phyloP scores from a whole-genome alignment of 2,113 vertebrate species.

The Dunckerocampus dactyliophorus region DNA sequence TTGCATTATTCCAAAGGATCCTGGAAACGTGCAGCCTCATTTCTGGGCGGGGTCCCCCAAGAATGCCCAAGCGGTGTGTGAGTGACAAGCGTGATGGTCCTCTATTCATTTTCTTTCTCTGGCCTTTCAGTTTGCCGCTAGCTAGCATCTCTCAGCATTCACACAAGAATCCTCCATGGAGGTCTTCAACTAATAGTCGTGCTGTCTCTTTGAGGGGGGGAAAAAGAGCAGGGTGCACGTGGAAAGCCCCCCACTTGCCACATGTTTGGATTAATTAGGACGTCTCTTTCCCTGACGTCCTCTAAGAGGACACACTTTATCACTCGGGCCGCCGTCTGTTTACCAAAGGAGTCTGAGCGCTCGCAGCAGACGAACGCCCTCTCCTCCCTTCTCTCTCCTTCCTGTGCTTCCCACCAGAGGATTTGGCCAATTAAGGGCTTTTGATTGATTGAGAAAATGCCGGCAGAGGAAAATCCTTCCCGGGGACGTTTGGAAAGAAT shows the following conservation, averaged over 20 bases:
- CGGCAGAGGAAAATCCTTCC: slow-evolving; percentile 42
- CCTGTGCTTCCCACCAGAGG: slow-evolving; percentile 48
- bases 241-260: slow-evolving; percentile 39
- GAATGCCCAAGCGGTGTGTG: no score
- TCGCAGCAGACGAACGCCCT: slow-evolving; percentile 45
- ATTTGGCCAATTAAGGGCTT: slow-evolving; percentile 71
- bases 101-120: not conserved
- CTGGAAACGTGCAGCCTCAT: no score
- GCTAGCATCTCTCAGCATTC: not conserved
- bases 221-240: slow-evolving; percentile 4
- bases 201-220: no score
- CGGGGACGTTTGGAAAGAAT: slow-evolving; percentile 41
- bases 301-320: slow-evolving; percentile 60
- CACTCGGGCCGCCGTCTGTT: slow-evolving; percentile 53
- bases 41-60: no score
- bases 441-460: slow-evolving; percentile 58
- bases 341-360: slow-evolving; percentile 46
- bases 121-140: no score
- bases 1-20: no score
- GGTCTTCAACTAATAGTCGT: no score
- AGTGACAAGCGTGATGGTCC: not conserved
- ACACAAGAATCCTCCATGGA: not conserved
- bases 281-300: slow-evolving; percentile 49
- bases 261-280: slow-evolving; percentile 71
- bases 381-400: slow-evolving; percentile 31